Percentiles rank a stretch among this genome's conserved stretches.
Conservation (phyloP, 64 coral and sea anemone species). For the Montipora sp. region DNA sequence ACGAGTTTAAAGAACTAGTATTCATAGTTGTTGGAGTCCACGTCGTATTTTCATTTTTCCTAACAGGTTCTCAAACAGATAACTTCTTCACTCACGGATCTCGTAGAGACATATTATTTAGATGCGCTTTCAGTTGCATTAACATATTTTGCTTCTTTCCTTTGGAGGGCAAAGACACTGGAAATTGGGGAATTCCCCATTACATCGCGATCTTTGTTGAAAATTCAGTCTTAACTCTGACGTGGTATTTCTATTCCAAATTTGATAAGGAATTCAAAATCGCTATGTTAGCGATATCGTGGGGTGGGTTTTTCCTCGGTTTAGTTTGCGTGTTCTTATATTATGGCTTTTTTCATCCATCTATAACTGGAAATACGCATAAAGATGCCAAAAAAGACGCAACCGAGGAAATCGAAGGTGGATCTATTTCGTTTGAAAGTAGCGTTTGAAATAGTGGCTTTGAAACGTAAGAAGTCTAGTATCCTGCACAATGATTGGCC, state of each 20-base stretch:
- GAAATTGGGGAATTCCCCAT: slow-evolving; percentile 8
- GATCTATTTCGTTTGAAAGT: neutral
- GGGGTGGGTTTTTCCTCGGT: slow-evolving; percentile 14
- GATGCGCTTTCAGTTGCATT: neutral
- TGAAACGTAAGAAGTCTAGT: no score
- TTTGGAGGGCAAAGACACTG: neutral
- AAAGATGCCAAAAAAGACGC: neutral
- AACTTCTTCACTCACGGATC: neutral
- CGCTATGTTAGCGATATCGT: neutral
- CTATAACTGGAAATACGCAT: neutral
- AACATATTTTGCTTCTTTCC: slow-evolving; percentile 39
- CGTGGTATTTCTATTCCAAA: slow-evolving; percentile 14
- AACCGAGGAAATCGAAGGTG: neutral
- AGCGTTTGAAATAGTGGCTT: neutral
- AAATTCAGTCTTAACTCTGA: neutral
- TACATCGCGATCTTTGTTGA: slow-evolving; percentile 6
- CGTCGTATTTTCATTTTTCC: neutral
- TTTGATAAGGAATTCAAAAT: neutral
- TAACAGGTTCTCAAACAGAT: neutral
- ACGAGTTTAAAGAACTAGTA: neutral
- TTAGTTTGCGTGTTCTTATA: neutral
- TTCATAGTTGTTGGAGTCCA: slow-evolving; percentile 5
- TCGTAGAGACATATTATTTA: neutral
- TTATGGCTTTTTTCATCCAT: slow-evolving; percentile 27
- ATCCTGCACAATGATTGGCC: no score